phyloP scores from a whole-genome alignment of 2,888 invertebrate genomes.

The Diaprepes abbreviatus region DNA sequence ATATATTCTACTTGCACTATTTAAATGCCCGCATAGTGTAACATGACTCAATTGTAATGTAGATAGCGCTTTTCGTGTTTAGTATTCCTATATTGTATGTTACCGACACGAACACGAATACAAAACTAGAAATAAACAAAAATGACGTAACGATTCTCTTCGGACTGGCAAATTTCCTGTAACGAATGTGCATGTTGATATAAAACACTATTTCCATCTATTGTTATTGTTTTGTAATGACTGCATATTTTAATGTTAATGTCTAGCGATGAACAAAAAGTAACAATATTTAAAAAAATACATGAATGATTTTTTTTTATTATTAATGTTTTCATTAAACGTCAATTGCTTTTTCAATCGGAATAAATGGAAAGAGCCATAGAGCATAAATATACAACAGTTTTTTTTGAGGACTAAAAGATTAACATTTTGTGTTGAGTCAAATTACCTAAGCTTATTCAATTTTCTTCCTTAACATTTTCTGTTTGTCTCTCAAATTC shows the following conservation, averaged over 20 bases:
- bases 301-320: too few relatives aligned
- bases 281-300: too few relatives aligned
- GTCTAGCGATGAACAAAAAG: not conserved
- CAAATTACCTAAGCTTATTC: too few relatives aligned
- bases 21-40: slow-evolving; percentile 3
- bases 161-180: slow-evolving; percentile 8
- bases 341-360: too few relatives aligned
- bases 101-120: slow-evolving; percentile 13
- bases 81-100: slow-evolving; percentile 10
- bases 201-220: not conserved
- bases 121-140: slow-evolving; percentile 15
- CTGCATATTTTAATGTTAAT: not conserved
- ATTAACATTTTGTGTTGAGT: too few relatives aligned
- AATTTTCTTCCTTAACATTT: too few relatives aligned
- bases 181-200: slow-evolving; percentile 1
- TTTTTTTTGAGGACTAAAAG: too few relatives aligned
- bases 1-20: not conserved
- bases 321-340: too few relatives aligned
- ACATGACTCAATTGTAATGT: slow-evolving; percentile 6
- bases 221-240: not conserved
- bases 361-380: too few relatives aligned
- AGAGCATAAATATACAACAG: too few relatives aligned
- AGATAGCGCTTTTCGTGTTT: slow-evolving; percentile 11
- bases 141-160: slow-evolving; percentile 5
- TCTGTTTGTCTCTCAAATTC: too few relatives aligned